A percentile compares a stretch with the other conserved stretches of the same genome.
These are phyloP conservation scores for Telmatochromis sp. DNA, from an alignment of 2,113 vertebrate genomes.

Conservation along the genomic window DNA sequence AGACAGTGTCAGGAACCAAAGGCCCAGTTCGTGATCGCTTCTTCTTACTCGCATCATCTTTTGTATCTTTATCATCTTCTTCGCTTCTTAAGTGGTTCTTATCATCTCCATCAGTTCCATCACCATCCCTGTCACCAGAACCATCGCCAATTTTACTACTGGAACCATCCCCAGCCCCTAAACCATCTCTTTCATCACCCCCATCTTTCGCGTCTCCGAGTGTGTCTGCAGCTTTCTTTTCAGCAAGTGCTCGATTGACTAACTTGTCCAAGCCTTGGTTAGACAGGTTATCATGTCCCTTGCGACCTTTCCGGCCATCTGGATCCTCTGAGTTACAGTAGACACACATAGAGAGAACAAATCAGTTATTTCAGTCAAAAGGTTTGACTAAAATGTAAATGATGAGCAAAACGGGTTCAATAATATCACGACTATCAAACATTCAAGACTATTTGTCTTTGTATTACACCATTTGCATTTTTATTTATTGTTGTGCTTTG, in stretches of 20 bases:
- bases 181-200: not conserved
- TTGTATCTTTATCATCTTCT: not conserved
- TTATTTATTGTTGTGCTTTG: not conserved
- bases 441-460: not conserved
- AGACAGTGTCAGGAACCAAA: constrained; percentile 29
- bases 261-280: constrained; percentile 4
- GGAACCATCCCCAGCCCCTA: not conserved
- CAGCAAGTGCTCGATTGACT: not conserved
- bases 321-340: constrained; percentile 34
- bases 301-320: constrained; percentile 3
- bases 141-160: not conserved
- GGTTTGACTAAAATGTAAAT: not conserved
- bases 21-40: constrained; percentile 13
- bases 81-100: not conserved
- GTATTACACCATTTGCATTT: not conserved
- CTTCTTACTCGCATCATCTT: constrained; percentile 19
- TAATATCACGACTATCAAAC: not conserved
- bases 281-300: not conserved
- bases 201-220: not conserved
- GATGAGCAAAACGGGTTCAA: not conserved
- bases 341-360: not conserved
- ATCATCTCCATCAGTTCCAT: not conserved
- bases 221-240: not conserved
- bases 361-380: not conserved
- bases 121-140: not conserved